Base-by-base conservation (phyloP, 2,888 invertebrate species). In the Trichacis sp. region DNA sequence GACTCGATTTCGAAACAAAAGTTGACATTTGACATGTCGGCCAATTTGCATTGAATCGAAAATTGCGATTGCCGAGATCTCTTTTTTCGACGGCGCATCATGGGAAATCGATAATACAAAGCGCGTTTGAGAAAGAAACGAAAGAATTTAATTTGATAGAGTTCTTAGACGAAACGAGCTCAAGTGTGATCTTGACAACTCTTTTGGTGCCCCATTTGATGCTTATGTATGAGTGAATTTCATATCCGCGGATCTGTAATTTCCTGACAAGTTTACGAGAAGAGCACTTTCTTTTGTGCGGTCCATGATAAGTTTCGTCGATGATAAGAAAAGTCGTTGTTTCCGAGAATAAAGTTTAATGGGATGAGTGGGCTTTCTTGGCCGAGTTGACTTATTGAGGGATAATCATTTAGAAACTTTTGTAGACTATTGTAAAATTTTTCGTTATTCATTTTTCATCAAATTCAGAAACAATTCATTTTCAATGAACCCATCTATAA, bases 161-260 rank as follows among this genome's bases (percentile, higher is more conserved):
- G 33, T 33, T 33, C n/a, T n/a, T 33, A 33, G 33, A 3, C 33
- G 33, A 33, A 33, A 6, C 2, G n/a, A n/a, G 2, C 33, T 9
- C 11, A n/a, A 33, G 4, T 24, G 8, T 8, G 24, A 24, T 24
- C 24, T 24, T 24, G 24, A n/a, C 33, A 33, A 33, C 33, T 11
- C 33, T 33, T 42, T 17, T 42, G 14, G 4, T 8, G 42, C 17
- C 14, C 14, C 17, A 42, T 42, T 42, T 42, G 8, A 2, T 14
- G 17, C 11, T 42, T 5, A 15, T 42, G 42, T 33, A 33, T 42
- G 8, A 5, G 42, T 42, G 9, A 12, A 12, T 36, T 36, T 36
- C 42, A 14, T 42, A 42, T 42, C 42, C 42, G 14, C 17, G n/a
- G 42, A 42, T 36, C 36, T 36, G 3, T 36, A 42, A 42, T 11